phyloP scores from a whole-genome alignment of 2,888 invertebrate genomes.

The Tipula vernalis region DNA sequence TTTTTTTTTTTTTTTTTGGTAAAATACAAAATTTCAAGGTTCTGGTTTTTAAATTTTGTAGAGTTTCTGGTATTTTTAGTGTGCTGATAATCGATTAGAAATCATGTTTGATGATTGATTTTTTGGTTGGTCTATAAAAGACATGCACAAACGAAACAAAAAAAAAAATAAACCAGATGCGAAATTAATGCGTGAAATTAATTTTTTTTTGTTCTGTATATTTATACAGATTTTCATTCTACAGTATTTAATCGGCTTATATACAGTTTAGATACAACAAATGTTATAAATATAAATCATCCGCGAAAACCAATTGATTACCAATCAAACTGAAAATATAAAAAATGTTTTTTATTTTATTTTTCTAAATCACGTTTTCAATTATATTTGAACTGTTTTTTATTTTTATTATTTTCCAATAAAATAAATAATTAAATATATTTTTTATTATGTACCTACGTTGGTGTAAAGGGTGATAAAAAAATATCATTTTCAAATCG shows the following conservation, averaged over 20 bases:
- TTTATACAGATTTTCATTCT: neutral
- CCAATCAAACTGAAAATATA: neutral
- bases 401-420: neutral
- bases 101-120: neutral
- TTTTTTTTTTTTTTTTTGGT: neutral
- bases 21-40: neutral
- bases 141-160: neutral
- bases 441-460: neutral
- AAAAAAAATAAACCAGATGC: neutral
- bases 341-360: neutral
- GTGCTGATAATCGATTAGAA: constrained; percentile 4
- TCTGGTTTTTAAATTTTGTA: neutral
- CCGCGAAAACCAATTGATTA: neutral
- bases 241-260: neutral
- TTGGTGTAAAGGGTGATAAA: neutral
- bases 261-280: neutral
- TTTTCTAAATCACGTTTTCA: neutral
- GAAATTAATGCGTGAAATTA: neutral
- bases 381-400: neutral
- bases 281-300: neutral
- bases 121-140: neutral
- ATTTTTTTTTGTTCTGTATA: neutral
- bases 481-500: neutral
- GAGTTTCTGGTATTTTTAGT: neutral
- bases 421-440: neutral